Evolutionary conservation across 2,797 vertebrate species (phyloP), one percentile per base, ranked within the genome.

Genomic region (Sylvia borin): DNA sequence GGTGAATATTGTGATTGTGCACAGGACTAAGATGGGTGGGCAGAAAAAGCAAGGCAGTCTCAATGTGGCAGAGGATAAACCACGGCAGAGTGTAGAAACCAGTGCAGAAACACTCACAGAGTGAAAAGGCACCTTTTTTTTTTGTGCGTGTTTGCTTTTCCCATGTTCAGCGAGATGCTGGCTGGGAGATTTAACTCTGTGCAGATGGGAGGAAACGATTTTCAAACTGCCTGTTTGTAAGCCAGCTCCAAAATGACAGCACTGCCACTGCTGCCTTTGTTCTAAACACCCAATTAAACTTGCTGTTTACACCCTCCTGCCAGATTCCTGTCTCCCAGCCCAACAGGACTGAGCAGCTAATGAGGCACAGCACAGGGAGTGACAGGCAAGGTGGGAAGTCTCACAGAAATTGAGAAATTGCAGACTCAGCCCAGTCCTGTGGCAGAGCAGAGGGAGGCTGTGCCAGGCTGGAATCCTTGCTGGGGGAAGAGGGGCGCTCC

Each of bases 221-320:
- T 94, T 94, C 88, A 95, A 93, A 68, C 93, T 88, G 85, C 90
- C 89, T 83, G 78, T 94, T 96, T 94, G 90, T 92, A 94, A 95
- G 90, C 51, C 64, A 92, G 68, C 94, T 96, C n/a, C 40, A 55
- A 78, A 94, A 95, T 68, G 84, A 96, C 85, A 90, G 91, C 66
- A 0, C 32, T 68, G 93, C 84, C 75, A 60, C 93, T 27, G 78
- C 85, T 91, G 75, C 93, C 94, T 97, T 90, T 96, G 94, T 95
- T 93, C 96, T 95, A 94, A 97, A 93, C 90, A 96, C 82, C 96
- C 97, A 97, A 97, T 97, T 98, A 98, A 97, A 95, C 21, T 38
- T 90, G 76, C 92, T 96, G 95, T 93, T 97, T 95, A 96, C 96
- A 97, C 93, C 91, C 87, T 93, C 42, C 36, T 96, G 93, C 96